These are phyloP conservation scores for Passer montanus DNA, from an alignment of 2,113 vertebrate species.

Conservation along the genomic window DNA sequence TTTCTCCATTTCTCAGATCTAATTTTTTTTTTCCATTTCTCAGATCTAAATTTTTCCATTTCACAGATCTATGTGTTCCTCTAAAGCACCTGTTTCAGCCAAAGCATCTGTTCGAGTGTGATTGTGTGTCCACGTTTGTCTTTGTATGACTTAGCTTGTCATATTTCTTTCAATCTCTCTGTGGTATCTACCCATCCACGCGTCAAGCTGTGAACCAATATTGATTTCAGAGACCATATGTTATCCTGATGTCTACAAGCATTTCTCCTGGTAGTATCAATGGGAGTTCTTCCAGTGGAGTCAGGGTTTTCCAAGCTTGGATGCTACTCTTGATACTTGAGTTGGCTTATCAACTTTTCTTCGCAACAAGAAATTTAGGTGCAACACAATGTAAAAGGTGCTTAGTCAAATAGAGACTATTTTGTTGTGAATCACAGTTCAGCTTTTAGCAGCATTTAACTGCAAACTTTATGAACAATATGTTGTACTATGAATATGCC, in stretches of 20 bases:
- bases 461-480: not conserved
- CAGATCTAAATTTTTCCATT: not conserved
- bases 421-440: not conserved
- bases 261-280: slow-evolving; percentile 1
- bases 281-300: not conserved
- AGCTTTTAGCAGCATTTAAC: not conserved
- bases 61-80: slow-evolving; percentile 57
- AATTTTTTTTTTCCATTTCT: not conserved
- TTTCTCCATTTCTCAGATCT: slow-evolving; percentile 50
- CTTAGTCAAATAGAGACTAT: not conserved
- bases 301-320: not conserved
- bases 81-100: slow-evolving; percentile 70
- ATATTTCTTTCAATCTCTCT: slow-evolving; percentile 45
- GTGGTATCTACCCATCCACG: slow-evolving; percentile 27
- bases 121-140: slow-evolving; percentile 1
- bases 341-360: not conserved
- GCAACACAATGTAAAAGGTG: not conserved
- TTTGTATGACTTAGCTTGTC: slow-evolving; percentile 20
- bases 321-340: not conserved
- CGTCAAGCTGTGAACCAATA: slow-evolving; percentile 46
- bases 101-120: slow-evolving; percentile 72
- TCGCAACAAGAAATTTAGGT: not conserved
- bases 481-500: not conserved
- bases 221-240: slow-evolving; percentile 52
- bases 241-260: slow-evolving; percentile 18